These are phyloP conservation scores for Camelus bactrianus DNA, from an alignment of 2,113 vertebrate genomes.

Conservation along the genomic window DNA sequence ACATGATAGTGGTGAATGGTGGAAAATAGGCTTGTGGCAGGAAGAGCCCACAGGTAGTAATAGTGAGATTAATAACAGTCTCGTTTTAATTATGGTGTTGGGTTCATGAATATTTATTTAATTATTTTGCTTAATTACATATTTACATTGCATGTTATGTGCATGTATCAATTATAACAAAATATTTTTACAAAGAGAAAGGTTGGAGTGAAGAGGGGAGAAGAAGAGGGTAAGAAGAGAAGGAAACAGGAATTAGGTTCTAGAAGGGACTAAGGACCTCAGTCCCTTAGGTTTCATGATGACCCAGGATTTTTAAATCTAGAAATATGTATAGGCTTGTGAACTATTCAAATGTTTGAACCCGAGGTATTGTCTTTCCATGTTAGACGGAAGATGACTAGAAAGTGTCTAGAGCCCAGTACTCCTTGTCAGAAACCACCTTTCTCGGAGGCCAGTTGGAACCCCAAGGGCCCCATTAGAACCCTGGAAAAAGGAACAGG, in stretches of 20 bases:
- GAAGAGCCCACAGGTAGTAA: neutral
- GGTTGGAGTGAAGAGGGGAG: neutral
- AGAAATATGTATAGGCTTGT: neutral
- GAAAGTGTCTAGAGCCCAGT: neutral
- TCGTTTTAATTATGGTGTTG: neutral
- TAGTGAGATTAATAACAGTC: neutral
- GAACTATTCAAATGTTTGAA: neutral
- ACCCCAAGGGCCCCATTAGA: neutral
- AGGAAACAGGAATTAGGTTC: neutral
- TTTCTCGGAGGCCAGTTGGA: neutral
- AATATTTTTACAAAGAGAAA: constrained; percentile 10
- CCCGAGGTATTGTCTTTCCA: neutral
- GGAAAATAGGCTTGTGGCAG: neutral
- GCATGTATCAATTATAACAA: neutral
- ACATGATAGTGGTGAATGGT: too few species aligned
- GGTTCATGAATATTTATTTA: constrained; percentile 23
- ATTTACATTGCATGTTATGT: constrained; percentile 1
- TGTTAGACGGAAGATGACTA: neutral
- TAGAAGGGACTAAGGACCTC: neutral
- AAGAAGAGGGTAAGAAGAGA: neutral
- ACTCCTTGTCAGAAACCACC: neutral
- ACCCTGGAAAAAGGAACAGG: neutral
- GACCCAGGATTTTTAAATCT: neutral
- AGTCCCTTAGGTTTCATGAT: neutral
- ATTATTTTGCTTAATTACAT: constrained; percentile 48